Conservation (phyloP, 1,140 invertebrate species). For the Leptonema lineaticorne region DNA sequence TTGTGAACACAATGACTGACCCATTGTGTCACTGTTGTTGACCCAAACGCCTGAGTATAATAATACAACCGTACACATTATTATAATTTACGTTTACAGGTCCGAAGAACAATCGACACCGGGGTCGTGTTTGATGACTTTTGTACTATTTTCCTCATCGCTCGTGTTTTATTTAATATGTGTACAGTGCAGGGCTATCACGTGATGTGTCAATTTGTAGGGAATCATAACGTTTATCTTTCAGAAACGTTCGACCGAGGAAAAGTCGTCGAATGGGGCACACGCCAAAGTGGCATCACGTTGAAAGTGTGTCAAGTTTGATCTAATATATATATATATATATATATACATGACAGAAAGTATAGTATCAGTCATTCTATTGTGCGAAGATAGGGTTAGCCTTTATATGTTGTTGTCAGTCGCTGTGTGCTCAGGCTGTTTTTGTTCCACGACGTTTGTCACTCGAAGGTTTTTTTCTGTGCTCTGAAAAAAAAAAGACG, state of each 20-base stretch:
- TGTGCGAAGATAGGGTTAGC: too few species aligned
- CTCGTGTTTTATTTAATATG: not conserved
- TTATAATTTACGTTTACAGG: too few species aligned
- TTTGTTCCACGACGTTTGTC: too few species aligned
- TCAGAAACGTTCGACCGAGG: not conserved
- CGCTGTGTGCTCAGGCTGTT: too few species aligned
- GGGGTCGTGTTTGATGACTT: not conserved
- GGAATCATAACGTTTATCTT: not conserved
- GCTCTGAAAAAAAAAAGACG: too few species aligned
- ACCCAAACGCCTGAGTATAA: not conserved
- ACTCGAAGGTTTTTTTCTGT: too few species aligned
- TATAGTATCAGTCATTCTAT: too few species aligned
- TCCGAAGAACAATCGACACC: conserved; percentile 11
- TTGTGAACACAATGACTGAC: conserved; percentile 21
- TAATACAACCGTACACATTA: not conserved
- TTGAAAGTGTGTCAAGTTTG: not conserved
- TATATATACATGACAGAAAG: too few species aligned
- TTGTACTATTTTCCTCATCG: too few species aligned
- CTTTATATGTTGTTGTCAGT: too few species aligned
- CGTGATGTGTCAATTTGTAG: not conserved
- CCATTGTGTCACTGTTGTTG: conserved; percentile 9
- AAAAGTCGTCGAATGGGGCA: not conserved
- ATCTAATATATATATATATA: not conserved
- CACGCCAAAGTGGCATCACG: not conserved
- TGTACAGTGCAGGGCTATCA: too few species aligned